Percentiles rank a stretch among this genome's conserved stretches.
Evolutionary conservation across 1,140 invertebrate genomes (phyloP).

Genomic region (Pseudachorutes palmiensis): DNA sequence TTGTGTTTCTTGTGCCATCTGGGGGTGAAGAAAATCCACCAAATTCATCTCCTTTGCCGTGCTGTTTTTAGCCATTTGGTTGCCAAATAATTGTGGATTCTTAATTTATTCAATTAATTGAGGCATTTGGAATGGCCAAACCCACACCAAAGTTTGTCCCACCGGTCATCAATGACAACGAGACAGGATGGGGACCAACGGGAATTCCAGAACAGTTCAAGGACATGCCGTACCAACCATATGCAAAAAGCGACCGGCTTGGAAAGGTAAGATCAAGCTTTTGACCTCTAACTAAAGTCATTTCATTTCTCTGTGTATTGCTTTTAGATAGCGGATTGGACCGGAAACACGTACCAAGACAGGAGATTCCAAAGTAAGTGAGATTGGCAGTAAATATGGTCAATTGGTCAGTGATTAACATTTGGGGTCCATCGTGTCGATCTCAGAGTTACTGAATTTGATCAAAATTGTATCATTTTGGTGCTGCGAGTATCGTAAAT

Average conservation of each 20-base stretch:
- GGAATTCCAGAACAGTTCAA: conserved; percentile 89
- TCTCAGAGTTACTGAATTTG: no score
- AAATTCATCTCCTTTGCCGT: not conserved
- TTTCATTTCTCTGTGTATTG: conserved; percentile 26
- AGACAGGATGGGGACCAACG: conserved; percentile 89
- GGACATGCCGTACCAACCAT: conserved; percentile 97
- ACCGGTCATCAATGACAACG: conserved; percentile 77
- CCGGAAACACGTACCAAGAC: conserved; percentile 85
- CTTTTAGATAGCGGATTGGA: conserved; percentile 89
- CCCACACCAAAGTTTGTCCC: conserved; percentile 50
- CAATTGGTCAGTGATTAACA: no score
- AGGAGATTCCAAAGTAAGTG: conserved; percentile 87
- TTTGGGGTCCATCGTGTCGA: no score
- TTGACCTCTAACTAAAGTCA: no score
- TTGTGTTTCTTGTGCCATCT: no score
- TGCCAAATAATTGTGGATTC: not conserved
- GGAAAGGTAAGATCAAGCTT: conserved; percentile 69
- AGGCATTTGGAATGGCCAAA: conserved; percentile 23
- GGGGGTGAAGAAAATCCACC: not conserved
- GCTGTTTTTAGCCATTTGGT: not conserved
- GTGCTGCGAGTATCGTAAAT: no score
- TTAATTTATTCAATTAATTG: not conserved
- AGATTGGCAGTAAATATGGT: conserved; percentile 11
- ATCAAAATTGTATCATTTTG: no score
- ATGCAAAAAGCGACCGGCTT: conserved; percentile 90